Evolutionary conservation across 2,113 vertebrate species (phyloP), one percentile per base, ranked within the genome.

Genomic region (Laterallus jamaicensis): DNA sequence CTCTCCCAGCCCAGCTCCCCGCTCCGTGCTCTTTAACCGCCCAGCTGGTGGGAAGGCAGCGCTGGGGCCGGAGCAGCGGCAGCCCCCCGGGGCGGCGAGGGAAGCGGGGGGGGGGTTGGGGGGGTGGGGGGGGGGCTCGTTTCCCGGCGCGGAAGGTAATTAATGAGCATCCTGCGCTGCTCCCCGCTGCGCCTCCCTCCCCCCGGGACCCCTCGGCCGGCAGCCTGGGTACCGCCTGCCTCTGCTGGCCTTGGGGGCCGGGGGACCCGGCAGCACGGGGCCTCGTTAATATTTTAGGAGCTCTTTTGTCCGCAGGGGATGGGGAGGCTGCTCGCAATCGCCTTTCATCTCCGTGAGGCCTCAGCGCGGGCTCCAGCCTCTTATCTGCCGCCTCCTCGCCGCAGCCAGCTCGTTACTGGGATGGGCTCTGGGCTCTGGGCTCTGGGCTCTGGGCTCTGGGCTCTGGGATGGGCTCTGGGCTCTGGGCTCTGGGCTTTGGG

Each of bases 211-310:
- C 37, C 15, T 13, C 2, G 78, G 88, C 80, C 24, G 6, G 59
- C 66, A 44, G 59, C 24, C 10, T 4, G 44, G 81, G 74, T 20
- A 84, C 81, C 9, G 73, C 77, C 75, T 31, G 92, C 85, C 86
- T 82, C 90, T 58, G 76, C 75, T 15, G 59, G 85, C n/a, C 20
- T 9, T 75, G 80, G 86, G 92, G 94, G 77, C 96, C 67, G 15
- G 66, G 92, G 91, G 82, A 81, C 94, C 81, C 21, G 69, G 74
- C 40, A n/a, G 89, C 83, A 50, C 62, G 13, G 91, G 86, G 91
- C 80, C 94, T 96, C 44, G 74, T 95, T 96, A 96, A 95, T 96
- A 94, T 95, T 96, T 96, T 95, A 97, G 95, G 93, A 97, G 94
- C 87, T 92, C 84, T 79, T 92, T 92, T 94, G 91, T 95, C 95